phyloP scores from a whole-genome alignment of 30 jellyfish, hydroid and myxozoan species.

The Catostylus mosaicus region DNA sequence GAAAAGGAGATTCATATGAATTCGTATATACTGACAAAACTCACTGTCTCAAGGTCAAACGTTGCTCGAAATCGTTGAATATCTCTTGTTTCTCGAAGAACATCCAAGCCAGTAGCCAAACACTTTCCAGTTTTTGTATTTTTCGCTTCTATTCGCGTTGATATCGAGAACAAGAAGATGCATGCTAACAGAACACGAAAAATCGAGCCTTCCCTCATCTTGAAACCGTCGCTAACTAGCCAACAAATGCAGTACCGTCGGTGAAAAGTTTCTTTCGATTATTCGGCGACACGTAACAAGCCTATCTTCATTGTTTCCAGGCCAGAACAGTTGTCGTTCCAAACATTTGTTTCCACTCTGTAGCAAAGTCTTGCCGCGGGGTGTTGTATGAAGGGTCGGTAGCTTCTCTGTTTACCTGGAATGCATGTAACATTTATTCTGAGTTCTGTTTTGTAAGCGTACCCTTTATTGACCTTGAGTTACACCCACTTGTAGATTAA shows the following conservation, averaged over 20 bases:
- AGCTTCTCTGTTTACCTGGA: not conserved
- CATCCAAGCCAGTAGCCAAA: conserved; percentile 73
- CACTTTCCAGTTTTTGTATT: conserved; percentile 4
- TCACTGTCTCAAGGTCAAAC: conserved; percentile 73
- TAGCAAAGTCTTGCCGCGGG: too few species aligned
- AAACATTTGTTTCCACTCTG: too few species aligned
- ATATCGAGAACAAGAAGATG: not conserved
- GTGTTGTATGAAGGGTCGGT: not conserved
- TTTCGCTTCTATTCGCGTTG: not conserved
- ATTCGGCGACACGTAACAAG: too few species aligned
- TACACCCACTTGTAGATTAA: not conserved
- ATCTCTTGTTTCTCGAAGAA: conserved; percentile 52
- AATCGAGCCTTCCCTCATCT: not conserved
- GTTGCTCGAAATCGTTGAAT: conserved; percentile 65
- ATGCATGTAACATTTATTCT: too few species aligned
- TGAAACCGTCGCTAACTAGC: not conserved
- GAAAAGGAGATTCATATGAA: too few species aligned
- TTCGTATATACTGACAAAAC: not conserved
- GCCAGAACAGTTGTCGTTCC: too few species aligned
- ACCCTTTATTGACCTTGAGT: not conserved
- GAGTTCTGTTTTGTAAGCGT: not conserved
- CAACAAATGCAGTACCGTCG: too few species aligned
- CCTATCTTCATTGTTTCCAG: too few species aligned
- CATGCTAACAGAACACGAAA: not conserved
- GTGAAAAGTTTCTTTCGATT: too few species aligned